Conservation (phyloP, 2,888 invertebrate species). For the Cryptus viduatorius region DNA sequence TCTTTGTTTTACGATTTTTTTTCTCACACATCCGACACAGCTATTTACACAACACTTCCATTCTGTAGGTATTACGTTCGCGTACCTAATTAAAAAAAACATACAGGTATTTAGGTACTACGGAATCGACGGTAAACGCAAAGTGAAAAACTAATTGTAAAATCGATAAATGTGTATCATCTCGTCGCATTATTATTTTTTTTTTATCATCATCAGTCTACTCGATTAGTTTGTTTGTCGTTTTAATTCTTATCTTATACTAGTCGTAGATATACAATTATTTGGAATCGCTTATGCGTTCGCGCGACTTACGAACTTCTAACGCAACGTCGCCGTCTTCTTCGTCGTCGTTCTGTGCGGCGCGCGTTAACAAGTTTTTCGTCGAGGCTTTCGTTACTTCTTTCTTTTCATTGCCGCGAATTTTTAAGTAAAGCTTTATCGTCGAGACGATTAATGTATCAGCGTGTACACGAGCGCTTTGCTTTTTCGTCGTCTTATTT, state of each 20-base stretch:
- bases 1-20: not conserved
- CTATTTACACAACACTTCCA: slow-evolving; percentile 63
- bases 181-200: slow-evolving; percentile 2
- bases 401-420: slow-evolving; percentile 13
- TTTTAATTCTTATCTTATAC: slow-evolving; percentile 10
- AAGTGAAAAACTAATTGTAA: slow-evolving; percentile 37
- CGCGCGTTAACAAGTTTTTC: not conserved
- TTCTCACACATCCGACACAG: slow-evolving; percentile 52
- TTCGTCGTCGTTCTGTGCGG: not conserved
- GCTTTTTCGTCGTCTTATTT: slow-evolving; percentile 6
- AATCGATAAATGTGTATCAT: slow-evolving; percentile 8
- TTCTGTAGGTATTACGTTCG: slow-evolving; percentile 37
- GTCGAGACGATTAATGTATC: slow-evolving; percentile 27
- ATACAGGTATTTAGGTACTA: slow-evolving; percentile 43
- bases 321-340: slow-evolving; percentile 13
- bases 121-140: slow-evolving; percentile 42
- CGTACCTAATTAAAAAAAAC: slow-evolving; percentile 38
- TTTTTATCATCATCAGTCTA: slow-evolving; percentile 49
- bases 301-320: not conserved
- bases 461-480: slow-evolving; percentile 16
- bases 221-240: slow-evolving; percentile 45
- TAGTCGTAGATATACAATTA: slow-evolving; percentile 63
- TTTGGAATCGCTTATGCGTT: slow-evolving; percentile 64
- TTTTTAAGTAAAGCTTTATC: slow-evolving; percentile 64
- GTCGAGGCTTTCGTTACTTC: slow-evolving; percentile 17